Base-by-base conservation (phyloP, 1,140 invertebrate species). In the Drosophila punjabiensis region DNA sequence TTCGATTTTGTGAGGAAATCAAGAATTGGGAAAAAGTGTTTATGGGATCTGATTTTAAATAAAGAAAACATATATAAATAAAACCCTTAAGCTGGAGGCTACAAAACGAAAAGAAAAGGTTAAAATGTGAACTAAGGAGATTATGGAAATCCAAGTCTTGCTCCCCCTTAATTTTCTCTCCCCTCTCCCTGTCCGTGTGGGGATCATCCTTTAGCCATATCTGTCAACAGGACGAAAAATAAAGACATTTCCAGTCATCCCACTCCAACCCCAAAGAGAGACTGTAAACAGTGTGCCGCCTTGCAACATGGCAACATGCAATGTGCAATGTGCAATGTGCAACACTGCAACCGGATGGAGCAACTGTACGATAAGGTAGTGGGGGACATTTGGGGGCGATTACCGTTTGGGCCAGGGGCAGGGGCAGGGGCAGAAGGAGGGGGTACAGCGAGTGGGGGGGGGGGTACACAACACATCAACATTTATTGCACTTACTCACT, bases 401-500 rank as follows among this genome's bases (percentile, higher is more conserved):
- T 67, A 67, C 64, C 64, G 59, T 39, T 56, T 32, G 14, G 52
- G 52, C 65, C 4, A 9, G 50, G 30, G 10, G 10, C 10, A 1
- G 4, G 18, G 18, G 10, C 4, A 9, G 50, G 30, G 10, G 10
- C 10, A 1, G 4, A 18, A 10, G 24, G 32, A 11, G 10, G 50
- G 30, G 10, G 5, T 5, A 1, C 1, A 18, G 18, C 10, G 18
- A 45, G 35, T 37, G 37, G 5, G 33, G 18, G 18, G 37, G 5
- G 33, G 18, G 18, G 20, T 24, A 4, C 55, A 58, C 20, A 58
- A 60, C 71, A 75, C 70, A 75, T 76, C 71, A 58, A 76, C 50
- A 41, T 76, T 76, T 76, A 76, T 76, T 76, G 70, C 73, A 76
- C 68, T 74, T 74, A 76, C 68, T 74, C 68, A 69, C 68, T 75